phyloP scores from a whole-genome alignment of 2,888 invertebrate species.

The Sphaerophoria taeniata region DNA sequence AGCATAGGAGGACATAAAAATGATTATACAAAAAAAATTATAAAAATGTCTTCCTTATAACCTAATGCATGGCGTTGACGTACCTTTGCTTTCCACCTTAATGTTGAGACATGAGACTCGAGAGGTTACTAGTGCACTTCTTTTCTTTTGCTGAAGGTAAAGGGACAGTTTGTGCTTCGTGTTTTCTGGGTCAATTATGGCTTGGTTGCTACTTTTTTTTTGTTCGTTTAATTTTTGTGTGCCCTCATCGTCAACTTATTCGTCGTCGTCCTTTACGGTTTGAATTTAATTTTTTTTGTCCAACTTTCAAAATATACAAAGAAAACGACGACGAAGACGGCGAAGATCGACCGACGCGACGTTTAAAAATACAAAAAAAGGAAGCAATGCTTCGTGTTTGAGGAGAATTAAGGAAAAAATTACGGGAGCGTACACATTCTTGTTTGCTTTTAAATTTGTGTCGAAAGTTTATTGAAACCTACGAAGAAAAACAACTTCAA shows the following conservation, averaged over 20 bases:
- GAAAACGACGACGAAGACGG: neutral
- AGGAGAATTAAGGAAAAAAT: slow-evolving; percentile 64
- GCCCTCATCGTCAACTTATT: too few relatives aligned
- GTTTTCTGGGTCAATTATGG: slow-evolving; percentile 69
- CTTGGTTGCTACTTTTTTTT: slow-evolving; percentile 27
- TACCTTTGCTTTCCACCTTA: slow-evolving; percentile 28
- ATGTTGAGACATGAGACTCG: slow-evolving; percentile 26
- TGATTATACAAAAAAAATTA: slow-evolving; percentile 28
- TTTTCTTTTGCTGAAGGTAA: slow-evolving; percentile 33
- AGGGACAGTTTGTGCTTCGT: slow-evolving; percentile 40
- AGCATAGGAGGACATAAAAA: slow-evolving; percentile 42
- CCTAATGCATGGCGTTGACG: slow-evolving; percentile 16
- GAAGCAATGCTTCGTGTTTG: slow-evolving; percentile 58
- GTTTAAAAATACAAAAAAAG: slow-evolving; percentile 19
- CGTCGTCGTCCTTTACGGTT: too few relatives aligned
- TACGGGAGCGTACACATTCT: slow-evolving; percentile 65
- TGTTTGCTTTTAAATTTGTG: slow-evolving; percentile 69
- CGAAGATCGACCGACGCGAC: too few relatives aligned
- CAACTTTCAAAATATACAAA: slow-evolving; percentile 37
- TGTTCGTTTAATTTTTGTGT: neutral
- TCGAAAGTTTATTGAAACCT: slow-evolving; percentile 61
- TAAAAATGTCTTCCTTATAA: slow-evolving; percentile 25
- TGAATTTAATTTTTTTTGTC: too few relatives aligned
- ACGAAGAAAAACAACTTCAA: slow-evolving; percentile 28
- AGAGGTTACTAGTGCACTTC: slow-evolving; percentile 68